phyloP scores from a whole-genome alignment of 1,140 invertebrate species.

The Drosophila eugracilis region DNA sequence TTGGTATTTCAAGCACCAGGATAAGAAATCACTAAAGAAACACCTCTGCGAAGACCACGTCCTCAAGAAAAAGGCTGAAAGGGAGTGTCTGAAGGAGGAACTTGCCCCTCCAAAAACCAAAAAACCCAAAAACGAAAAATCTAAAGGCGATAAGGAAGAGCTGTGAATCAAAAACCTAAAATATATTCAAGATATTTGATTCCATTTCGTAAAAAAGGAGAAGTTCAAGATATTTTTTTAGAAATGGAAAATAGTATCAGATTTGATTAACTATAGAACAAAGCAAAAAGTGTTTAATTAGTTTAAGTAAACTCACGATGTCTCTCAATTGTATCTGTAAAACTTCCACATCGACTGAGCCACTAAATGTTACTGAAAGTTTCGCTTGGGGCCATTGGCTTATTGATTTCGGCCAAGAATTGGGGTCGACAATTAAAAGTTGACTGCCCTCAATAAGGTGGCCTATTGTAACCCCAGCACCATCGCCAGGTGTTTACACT shows the following conservation, averaged over 20 bases:
- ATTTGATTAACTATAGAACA: constrained; percentile 5
- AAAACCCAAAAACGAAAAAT: constrained; percentile 20
- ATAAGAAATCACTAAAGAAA: constrained; percentile 87
- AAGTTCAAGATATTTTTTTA: neutral
- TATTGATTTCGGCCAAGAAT: constrained; percentile 38
- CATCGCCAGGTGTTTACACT: constrained; percentile 7
- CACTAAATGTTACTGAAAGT: constrained; percentile 45
- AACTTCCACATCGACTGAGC: constrained; percentile 43
- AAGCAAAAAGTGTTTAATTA: constrained; percentile 38
- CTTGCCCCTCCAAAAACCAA: constrained; percentile 19
- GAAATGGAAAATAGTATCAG: neutral
- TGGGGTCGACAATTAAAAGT: constrained; percentile 42
- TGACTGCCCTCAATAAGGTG: constrained; percentile 30
- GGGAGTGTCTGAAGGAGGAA: constrained; percentile 89
- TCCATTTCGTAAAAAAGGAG: neutral
- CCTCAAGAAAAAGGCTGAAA: constrained; percentile 87
- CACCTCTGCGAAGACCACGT: constrained; percentile 90
- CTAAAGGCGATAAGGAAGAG: constrained; percentile 59
- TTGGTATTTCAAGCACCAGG: constrained; percentile 92
- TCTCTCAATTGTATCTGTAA: constrained; percentile 29
- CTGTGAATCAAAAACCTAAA: constrained; percentile 25
- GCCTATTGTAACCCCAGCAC: neutral
- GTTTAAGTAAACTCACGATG: constrained; percentile 39
- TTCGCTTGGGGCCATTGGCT: constrained; percentile 11
- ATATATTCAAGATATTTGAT: constrained; percentile 8